Evolutionary conservation across 2,797 vertebrate species (phyloP).

Genomic region (Falco naumanni): DNA sequence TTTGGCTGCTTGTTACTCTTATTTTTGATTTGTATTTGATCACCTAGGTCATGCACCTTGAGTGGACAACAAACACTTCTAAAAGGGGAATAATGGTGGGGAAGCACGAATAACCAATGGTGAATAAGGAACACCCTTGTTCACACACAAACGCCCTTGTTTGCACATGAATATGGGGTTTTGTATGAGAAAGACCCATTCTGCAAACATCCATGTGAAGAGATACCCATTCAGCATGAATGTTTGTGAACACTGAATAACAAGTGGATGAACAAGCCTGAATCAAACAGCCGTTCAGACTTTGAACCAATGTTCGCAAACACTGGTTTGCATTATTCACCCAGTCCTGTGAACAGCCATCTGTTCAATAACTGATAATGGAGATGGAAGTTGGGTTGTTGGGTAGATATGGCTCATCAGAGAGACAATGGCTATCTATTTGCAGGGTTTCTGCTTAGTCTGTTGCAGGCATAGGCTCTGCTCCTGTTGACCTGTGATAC

Average conservation of each 20-base stretch:
- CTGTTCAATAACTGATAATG: slow-evolving; percentile 71
- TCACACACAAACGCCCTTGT: slow-evolving; percentile 62
- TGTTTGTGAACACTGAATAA: slow-evolving; percentile 68
- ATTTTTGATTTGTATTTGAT: slow-evolving; percentile 50
- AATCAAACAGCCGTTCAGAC: slow-evolving; percentile 69
- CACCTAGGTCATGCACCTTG: slow-evolving; percentile 59
- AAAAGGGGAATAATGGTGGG: slow-evolving; percentile 40
- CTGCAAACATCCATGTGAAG: slow-evolving; percentile 67
- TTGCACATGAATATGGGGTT: slow-evolving; percentile 64
- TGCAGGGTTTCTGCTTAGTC: slow-evolving; percentile 27
- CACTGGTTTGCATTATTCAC: slow-evolving; percentile 62
- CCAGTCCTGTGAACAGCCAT: slow-evolving; percentile 59
- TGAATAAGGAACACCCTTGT: slow-evolving; percentile 57
- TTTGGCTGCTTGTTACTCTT: slow-evolving; percentile 34
- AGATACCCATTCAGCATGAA: slow-evolving; percentile 60
- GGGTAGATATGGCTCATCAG: slow-evolving; percentile 60
- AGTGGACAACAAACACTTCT: slow-evolving; percentile 40
- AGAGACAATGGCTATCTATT: slow-evolving; percentile 55
- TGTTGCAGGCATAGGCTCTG: neutral
- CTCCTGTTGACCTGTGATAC: neutral
- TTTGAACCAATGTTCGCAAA: slow-evolving; percentile 66
- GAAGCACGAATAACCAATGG: slow-evolving; percentile 41
- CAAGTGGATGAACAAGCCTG: slow-evolving; percentile 63
- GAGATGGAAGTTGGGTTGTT: slow-evolving; percentile 62
- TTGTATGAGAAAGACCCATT: slow-evolving; percentile 67